A percentile compares a stretch with the other conserved stretches of the same genome.
These are phyloP conservation scores for Desmodus rotundus DNA, from an alignment of 2,113 vertebrate species.

Conservation along the genomic window DNA sequence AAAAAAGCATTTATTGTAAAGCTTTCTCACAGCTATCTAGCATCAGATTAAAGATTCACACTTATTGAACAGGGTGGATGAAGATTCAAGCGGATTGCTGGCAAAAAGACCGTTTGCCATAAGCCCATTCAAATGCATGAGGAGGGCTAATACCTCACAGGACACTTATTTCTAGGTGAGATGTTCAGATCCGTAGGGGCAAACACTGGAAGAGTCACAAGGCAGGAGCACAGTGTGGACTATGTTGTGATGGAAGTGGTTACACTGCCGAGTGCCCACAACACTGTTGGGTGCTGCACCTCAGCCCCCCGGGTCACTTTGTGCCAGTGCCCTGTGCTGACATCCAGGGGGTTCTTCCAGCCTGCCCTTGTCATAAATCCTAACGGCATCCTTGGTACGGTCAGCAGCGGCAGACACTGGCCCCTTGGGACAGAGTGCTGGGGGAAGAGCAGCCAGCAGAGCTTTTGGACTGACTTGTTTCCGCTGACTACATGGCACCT, in stretches of 20 bases:
- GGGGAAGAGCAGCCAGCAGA: neutral
- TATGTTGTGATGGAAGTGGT: no score
- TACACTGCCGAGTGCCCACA: rapidly evolving
- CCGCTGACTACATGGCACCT: slow-evolving; percentile 3
- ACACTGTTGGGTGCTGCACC: rapidly evolving
- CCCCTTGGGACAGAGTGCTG: no score
- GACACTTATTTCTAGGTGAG: neutral
- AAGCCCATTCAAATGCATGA: neutral
- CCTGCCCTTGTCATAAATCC: neutral
- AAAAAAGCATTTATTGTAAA: neutral
- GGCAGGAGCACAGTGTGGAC: neutral
- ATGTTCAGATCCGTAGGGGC: neutral
- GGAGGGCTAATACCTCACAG: neutral
- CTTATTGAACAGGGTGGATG: neutral
- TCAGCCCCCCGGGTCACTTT: rapidly evolving
- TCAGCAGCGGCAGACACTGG: neutral
- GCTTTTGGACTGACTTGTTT: slow-evolving; percentile 42
- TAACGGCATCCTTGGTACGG: neutral
- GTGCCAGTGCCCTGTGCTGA: neutral
- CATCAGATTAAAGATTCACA: neutral
- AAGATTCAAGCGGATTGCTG: neutral
- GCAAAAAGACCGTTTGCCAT: neutral
- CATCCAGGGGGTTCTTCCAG: neutral
- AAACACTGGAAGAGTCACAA: neutral
- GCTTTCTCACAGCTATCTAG: neutral